Percentiles rank a stretch among this genome's conserved stretches.
These are phyloP conservation scores for Rafetus swinhoei DNA, from an alignment of 2,113 vertebrate species.

Conservation along the genomic window DNA sequence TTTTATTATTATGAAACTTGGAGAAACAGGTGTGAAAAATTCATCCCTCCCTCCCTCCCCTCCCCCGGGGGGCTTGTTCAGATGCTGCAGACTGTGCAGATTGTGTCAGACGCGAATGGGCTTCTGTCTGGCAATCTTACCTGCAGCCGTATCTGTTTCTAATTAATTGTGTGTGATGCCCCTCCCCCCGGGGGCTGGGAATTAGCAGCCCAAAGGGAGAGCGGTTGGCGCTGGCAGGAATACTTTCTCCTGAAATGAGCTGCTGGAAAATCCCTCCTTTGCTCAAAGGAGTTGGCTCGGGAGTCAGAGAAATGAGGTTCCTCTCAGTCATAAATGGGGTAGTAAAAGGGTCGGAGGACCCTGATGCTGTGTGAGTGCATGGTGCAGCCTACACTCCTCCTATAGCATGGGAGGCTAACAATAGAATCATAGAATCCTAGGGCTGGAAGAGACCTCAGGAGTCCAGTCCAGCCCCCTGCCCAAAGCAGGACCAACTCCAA, in stretches of 20 bases:
- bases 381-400: accelerated
- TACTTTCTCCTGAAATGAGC: neutral
- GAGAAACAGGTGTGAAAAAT: slow-evolving; percentile 70
- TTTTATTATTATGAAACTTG: slow-evolving; percentile 54
- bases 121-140: slow-evolving; percentile 51
- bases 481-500: too few species aligned
- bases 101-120: neutral
- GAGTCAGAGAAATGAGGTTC: neutral
- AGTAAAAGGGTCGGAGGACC: neutral
- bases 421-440: too few species aligned
- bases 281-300: neutral
- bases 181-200: neutral
- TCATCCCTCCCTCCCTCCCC: slow-evolving; percentile 9
- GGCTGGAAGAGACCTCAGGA: too few species aligned
- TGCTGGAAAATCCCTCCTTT: neutral
- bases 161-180: neutral
- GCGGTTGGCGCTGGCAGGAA: accelerated
- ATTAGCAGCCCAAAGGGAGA: slow-evolving; percentile 15
- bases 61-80: neutral
- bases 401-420: neutral
- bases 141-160: slow-evolving; percentile 23
- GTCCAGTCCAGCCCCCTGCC: too few species aligned
- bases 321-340: neutral
- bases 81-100: neutral
- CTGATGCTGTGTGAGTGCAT: neutral